Base-by-base conservation (phyloP, 1,140 invertebrate genomes). In the Trissolcus basalis region DNA sequence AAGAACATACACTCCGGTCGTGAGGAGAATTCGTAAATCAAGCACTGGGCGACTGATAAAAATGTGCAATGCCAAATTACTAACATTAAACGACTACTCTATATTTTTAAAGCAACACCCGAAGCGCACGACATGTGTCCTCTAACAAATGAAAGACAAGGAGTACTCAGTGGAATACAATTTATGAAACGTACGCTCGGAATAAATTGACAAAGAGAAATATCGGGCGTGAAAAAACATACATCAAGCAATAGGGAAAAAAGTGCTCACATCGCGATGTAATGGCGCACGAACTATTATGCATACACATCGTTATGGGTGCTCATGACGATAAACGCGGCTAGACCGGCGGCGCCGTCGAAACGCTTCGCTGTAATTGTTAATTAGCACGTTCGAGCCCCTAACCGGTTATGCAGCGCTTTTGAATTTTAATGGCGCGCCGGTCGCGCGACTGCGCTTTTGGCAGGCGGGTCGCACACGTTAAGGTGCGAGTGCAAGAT, bases 281-380 rank as follows among this genome's bases (percentile, higher is more conserved):
- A 69, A 75, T 49, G 59, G n/a, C 54, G 72, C 72, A 76, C 68
- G 69, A 77, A 71, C 72, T 79, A 73, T 77, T 80, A 73, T 73
- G 58, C 68, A 77, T 50, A 79, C 63, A 69, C 53, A 14, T 63
- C 56, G 77, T 79, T 77, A 77, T 77, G 65, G 75, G 68, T 53
- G 53, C 75, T 71, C 70, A 47, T 50, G 49, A 44, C 76, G 76
- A 78, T 74, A 79, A 79, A 80, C 77, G 71, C 64, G 71, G 43
- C 76, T 79, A 80, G 81, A 78, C 78, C 63, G 54, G 54, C 64
- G 81, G 73, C 80, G 79, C 80, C 79, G 54, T 60, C 63, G 63
- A 41, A 82, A 78, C 70, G 74, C 71, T 80, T 79, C 81, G 45
- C 77, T 58, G 81, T 81, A 78, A 83, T 81, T 81, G 80, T 81